Evolutionary conservation across 2,888 invertebrate species (phyloP), one percentile per base, ranked within the genome.

Genomic region (Entomobrya proxima): DNA sequence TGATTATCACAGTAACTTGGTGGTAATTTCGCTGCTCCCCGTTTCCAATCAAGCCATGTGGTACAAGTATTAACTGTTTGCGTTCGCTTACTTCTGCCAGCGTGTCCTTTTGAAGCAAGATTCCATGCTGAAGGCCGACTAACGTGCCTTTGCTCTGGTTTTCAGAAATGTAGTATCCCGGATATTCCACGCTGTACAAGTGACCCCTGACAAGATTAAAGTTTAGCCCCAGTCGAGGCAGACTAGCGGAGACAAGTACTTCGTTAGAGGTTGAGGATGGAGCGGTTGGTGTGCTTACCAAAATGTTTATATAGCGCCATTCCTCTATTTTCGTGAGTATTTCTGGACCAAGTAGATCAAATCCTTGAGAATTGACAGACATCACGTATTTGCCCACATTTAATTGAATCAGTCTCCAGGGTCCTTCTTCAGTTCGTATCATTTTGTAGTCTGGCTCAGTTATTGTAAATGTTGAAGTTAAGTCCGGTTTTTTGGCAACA

Each of bases 121-220:
- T 9, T 0, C 32, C 76, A 37, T 58, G n/a, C 6, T 37, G 7
- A 5, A 76, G n/a, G 0, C 76, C 76, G 3, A 76, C 40, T 2
- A 76, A 37, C 1, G 76, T 76, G 5, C 55, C 55, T 1, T n/a
- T 35, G 5, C 35, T 30, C 27, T 74, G 74, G 18, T 52, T 35
- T 5, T 18, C 2, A 1, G 47, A 7, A 7, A 76, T 27, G 7
- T 37, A n/a, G 58, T 32, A 76, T 3, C 13, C 40, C 0, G 76
- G 76, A 58, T 74, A 74, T 37, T 74, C 74, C 7, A 74, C 50
- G n/a, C 32, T 32, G 5, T 50, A n/a, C 1, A 72, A 18, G n/a
- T 2, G 72, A 18, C 32, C 47, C 4, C n/a, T 21, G 0, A 13
- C 32, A 18, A 74, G 4, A 1, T 11, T 32, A 18, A 74, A 74